Evolutionary conservation across 2,888 invertebrate genomes (phyloP).

Genomic region (Xanthia icteritia): DNA sequence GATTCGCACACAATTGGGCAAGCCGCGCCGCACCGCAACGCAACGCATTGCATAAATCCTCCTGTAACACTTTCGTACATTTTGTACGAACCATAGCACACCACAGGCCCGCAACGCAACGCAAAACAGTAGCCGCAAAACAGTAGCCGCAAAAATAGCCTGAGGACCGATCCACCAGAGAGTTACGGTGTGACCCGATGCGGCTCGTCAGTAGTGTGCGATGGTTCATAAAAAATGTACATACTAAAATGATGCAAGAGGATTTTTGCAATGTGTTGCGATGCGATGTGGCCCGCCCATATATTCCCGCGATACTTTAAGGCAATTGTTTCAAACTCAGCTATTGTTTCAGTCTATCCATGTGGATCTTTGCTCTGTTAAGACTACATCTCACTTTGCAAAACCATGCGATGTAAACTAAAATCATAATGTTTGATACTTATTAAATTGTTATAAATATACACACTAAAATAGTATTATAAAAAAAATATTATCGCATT

Average conservation of each 20-base stretch:
- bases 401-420: conserved; percentile 51
- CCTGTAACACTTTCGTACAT: no score
- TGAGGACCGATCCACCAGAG: neutral
- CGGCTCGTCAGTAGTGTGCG: neutral
- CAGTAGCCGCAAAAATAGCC: no score
- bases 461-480: conserved; percentile 18
- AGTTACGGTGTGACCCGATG: neutral
- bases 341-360: conserved; percentile 8
- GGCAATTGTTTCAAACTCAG: conserved; percentile 42
- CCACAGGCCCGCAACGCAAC: neutral
- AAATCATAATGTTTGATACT: conserved; percentile 47
- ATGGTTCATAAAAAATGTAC: no score
- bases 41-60: no score
- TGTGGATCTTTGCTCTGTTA: conserved; percentile 20
- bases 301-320: neutral
- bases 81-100: no score
- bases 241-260: neutral
- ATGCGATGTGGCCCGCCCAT: neutral
- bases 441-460: conserved; percentile 22
- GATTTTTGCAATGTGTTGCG: neutral
- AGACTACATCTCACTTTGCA: conserved; percentile 47
- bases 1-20: no score
- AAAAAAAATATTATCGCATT: conserved; percentile 35
- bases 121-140: no score
- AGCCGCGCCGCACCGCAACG: no score